These are phyloP conservation scores for Arctopsyche grandis DNA, from an alignment of 1,140 invertebrate species.

Conservation along the genomic window DNA sequence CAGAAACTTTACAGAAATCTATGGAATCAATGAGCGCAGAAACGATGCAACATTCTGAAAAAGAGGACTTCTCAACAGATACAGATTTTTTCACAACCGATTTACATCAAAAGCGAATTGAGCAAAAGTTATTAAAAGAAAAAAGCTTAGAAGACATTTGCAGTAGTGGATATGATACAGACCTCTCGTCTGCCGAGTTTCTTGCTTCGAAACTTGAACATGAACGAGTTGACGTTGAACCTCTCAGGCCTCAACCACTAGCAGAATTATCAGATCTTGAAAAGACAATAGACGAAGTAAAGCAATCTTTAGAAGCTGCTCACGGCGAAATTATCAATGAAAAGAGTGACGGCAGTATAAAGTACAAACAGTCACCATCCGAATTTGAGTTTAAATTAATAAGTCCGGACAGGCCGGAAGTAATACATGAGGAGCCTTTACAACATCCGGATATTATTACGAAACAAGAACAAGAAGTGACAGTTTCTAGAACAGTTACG, in stretches of 20 bases:
- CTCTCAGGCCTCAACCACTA: slow-evolving; percentile 63
- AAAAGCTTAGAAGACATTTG: slow-evolving; percentile 68
- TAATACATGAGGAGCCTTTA: slow-evolving; percentile 65
- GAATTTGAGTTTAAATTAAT: slow-evolving; percentile 76
- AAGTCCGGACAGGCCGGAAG: slow-evolving; percentile 65
- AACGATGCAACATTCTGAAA: slow-evolving; percentile 65
- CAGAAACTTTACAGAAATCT: slow-evolving; percentile 65
- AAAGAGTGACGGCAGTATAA: slow-evolving; percentile 67
- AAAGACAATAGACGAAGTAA: slow-evolving; percentile 76
- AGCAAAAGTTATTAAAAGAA: slow-evolving; percentile 64
- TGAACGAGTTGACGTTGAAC: slow-evolving; percentile 62
- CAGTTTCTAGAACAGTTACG: slow-evolving; percentile 12
- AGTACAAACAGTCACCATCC: slow-evolving; percentile 74
- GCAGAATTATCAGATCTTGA: slow-evolving; percentile 66
- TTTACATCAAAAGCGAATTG: slow-evolving; percentile 60
- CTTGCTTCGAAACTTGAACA: slow-evolving; percentile 67
- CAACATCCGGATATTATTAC: slow-evolving; percentile 53
- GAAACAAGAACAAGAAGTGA: slow-evolving; percentile 21
- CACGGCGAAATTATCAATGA: slow-evolving; percentile 74
- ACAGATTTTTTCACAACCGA: slow-evolving; percentile 65
- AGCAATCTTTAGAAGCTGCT: slow-evolving; percentile 73
- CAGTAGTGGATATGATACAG: slow-evolving; percentile 73
- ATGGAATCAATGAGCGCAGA: slow-evolving; percentile 65
- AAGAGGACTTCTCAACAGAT: slow-evolving; percentile 61
- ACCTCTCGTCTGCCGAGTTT: slow-evolving; percentile 73